Percentiles rank a stretch among this genome's conserved stretches.
Conservation (phyloP, 2,113 vertebrate genomes). For the Lophura nycthemera region DNA sequence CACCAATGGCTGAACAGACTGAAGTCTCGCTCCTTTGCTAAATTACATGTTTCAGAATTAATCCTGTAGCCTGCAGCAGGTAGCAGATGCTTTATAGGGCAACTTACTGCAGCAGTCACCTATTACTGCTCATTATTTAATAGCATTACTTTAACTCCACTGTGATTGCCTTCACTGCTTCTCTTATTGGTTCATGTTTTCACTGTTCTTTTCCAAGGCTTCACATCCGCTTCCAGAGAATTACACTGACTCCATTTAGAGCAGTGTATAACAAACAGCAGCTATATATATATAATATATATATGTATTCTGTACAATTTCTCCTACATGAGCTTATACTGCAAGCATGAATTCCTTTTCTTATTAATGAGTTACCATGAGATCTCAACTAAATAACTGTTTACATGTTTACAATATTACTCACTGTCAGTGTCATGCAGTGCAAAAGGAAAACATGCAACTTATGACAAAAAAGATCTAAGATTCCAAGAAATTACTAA, state of each 20-base stretch:
- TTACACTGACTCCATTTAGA: conserved; percentile 23
- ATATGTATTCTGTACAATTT: background rate
- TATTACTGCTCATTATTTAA: conserved; percentile 65
- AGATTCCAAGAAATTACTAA: background rate
- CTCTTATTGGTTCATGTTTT: conserved; percentile 16
- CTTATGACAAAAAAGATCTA: background rate
- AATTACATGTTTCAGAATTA: conserved; percentile 40
- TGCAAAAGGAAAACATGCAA: background rate
- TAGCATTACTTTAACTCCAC: conserved; percentile 5
- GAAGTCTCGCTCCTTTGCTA: conserved; percentile 36
- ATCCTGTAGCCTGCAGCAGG: conserved; percentile 41
- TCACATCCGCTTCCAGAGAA: conserved; percentile 62
- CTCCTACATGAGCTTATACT: background rate
- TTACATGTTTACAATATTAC: background rate
- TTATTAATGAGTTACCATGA: background rate
- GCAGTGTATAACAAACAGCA: background rate
- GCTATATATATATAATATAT: too few species aligned
- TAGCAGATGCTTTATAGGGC: conserved; percentile 34
- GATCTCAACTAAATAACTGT: background rate
- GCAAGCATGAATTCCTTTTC: background rate
- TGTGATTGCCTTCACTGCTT: conserved; percentile 1
- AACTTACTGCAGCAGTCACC: conserved; percentile 32
- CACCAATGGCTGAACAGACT: background rate
- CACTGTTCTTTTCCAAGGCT: conserved; percentile 17
- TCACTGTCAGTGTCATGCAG: background rate